phyloP scores from a whole-genome alignment of 1,140 invertebrate genomes.

The Atta cephalotes region DNA sequence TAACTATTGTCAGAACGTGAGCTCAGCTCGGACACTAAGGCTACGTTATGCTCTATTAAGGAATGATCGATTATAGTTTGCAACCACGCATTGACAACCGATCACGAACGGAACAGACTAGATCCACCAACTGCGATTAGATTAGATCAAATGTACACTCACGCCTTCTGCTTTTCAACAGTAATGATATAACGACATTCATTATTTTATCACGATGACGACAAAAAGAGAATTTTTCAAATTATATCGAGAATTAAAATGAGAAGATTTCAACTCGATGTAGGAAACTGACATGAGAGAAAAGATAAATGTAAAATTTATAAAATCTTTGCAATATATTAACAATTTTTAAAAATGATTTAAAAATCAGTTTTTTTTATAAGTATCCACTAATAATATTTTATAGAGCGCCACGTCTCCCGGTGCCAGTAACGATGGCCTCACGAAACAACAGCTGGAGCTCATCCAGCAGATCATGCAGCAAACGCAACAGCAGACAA shows the following conservation, averaged over 20 bases:
- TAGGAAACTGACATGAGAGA: not conserved
- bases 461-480: conserved; percentile 93
- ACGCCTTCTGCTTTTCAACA: not conserved
- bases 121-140: conserved; percentile 37
- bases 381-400: not conserved
- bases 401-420: conserved; percentile 84
- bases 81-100: conserved; percentile 34
- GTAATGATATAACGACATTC: not conserved
- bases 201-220: not conserved
- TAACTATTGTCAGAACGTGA: conserved; percentile 45
- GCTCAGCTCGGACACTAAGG: conserved; percentile 41
- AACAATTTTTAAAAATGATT: not conserved
- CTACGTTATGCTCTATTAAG: conserved; percentile 58
- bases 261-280: not conserved
- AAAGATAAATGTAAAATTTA: not conserved
- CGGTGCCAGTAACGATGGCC: conserved; percentile 88
- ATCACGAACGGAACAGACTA: conserved; percentile 21
- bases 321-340: not conserved
- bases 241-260: not conserved
- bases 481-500: conserved; percentile 88
- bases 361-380: not conserved
- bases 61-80: conserved; percentile 58
- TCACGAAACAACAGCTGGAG: conserved; percentile 91
- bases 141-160: conserved; percentile 47
- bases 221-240: not conserved